phyloP scores from a whole-genome alignment of 2,888 invertebrate species.

The Leptopilina syphax region DNA sequence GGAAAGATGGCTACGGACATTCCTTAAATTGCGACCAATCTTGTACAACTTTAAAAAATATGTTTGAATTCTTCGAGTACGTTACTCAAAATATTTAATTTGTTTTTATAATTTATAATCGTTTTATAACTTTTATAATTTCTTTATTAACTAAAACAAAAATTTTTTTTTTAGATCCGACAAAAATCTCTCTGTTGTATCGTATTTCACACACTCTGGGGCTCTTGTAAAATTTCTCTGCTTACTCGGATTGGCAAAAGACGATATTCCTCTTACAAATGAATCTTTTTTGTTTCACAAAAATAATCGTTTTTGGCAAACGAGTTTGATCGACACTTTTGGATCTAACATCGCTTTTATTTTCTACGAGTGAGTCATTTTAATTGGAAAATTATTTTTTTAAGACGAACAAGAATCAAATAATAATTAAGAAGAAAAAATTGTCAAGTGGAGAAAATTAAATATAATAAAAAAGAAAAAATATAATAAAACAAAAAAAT shows the following conservation, averaged over 20 bases:
- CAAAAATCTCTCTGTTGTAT: constrained; percentile 78
- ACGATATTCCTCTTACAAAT: constrained; percentile 80
- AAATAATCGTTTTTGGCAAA: constrained; percentile 78
- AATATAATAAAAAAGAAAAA: constrained; percentile 15
- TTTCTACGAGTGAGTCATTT: constrained; percentile 82
- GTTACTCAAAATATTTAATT: constrained; percentile 52
- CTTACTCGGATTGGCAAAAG: constrained; percentile 85
- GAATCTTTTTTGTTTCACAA: constrained; percentile 77
- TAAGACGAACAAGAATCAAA: too few species aligned
- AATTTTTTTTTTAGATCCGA: constrained; percentile 56
- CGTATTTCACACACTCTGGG: constrained; percentile 91
- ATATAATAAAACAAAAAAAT: not conserved
- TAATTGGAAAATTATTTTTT: constrained; percentile 4
- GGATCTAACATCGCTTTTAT: constrained; percentile 89
- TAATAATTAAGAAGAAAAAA: too few species aligned
- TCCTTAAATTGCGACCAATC: constrained; percentile 86
- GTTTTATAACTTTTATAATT: too few species aligned
- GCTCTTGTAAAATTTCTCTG: constrained; percentile 87
- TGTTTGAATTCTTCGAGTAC: constrained; percentile 85
- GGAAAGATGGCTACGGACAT: constrained; percentile 89
- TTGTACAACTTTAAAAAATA: constrained; percentile 85
- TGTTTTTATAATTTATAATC: too few species aligned
- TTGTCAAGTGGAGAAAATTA: constrained; percentile 18
- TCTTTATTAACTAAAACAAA: not conserved
- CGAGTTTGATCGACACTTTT: constrained; percentile 85